Evolutionary conservation across 2,113 vertebrate genomes (phyloP).

Genomic region (Sterna hirundo): DNA sequence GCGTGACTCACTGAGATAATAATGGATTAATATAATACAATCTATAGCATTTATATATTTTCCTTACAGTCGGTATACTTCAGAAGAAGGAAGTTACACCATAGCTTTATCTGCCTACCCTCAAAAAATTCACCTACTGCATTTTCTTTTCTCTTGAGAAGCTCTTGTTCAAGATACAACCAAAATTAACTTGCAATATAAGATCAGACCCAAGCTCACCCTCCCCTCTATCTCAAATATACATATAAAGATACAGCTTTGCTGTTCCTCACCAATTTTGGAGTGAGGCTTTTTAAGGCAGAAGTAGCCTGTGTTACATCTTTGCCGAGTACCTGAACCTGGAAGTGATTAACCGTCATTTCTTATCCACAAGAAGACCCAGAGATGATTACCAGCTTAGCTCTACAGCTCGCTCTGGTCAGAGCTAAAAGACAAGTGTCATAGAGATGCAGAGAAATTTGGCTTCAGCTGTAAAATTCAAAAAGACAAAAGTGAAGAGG

Average conservation of each 20-base stretch:
- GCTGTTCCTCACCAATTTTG: neutral
- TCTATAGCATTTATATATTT: neutral
- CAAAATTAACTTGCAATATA: neutral
- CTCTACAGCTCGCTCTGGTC: neutral
- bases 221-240: neutral
- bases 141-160: neutral
- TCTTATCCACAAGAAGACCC: neutral
- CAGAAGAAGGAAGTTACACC: neutral
- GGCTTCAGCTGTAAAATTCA: neutral
- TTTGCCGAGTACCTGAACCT: neutral
- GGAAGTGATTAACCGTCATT: neutral
- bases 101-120: neutral
- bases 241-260: neutral
- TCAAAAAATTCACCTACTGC: neutral
- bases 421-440: neutral
- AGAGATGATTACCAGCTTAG: neutral
- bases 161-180: neutral
- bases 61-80: neutral
- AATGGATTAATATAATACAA: neutral
- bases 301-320: neutral
- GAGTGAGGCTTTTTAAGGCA: neutral
- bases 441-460: neutral
- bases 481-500: neutral
- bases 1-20: neutral
- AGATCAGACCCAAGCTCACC: neutral